Conservation (phyloP, 2,797 vertebrate species). For the Clarias pachynema region DNA sequence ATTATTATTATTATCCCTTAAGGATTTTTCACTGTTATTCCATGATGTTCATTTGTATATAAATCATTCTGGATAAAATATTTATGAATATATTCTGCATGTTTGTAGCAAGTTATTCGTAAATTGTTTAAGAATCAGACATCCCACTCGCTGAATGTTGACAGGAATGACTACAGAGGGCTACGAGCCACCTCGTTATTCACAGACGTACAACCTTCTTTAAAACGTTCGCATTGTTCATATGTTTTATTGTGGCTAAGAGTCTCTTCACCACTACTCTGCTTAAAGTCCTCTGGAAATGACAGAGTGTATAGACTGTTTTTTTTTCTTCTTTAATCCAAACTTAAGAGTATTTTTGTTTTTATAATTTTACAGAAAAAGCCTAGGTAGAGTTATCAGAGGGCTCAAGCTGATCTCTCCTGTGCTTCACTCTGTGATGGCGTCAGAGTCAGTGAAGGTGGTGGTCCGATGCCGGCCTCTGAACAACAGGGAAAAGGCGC, state of each 20-base stretch:
- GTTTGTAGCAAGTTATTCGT: no score
- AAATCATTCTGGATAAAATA: not conserved
- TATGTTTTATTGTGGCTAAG: no score
- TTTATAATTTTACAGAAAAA: constrained; percentile 21
- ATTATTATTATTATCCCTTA: not conserved
- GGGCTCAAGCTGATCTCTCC: not conserved
- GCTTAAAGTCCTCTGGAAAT: no score
- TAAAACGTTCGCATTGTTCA: no score
- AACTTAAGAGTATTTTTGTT: not conserved
- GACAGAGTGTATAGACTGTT: not conserved
- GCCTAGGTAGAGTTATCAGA: not conserved
- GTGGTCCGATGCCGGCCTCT: constrained; percentile 84
- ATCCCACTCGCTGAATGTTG: no score
- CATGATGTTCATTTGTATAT: not conserved
- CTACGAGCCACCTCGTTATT: no score
- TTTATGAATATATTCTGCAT: not conserved
- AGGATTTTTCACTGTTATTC: not conserved
- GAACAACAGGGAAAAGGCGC: constrained; percentile 77
- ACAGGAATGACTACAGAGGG: no score
- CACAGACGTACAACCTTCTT: no score
- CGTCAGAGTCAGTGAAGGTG: constrained; percentile 84
- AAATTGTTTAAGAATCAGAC: no score
- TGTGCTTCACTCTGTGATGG: constrained; percentile 67
- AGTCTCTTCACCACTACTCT: no score
- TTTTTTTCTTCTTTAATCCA: not conserved